Evolutionary conservation across 2,888 invertebrate species (phyloP), one percentile per base, ranked within the genome.

Genomic region (Amphipyra tragopoginis): DNA sequence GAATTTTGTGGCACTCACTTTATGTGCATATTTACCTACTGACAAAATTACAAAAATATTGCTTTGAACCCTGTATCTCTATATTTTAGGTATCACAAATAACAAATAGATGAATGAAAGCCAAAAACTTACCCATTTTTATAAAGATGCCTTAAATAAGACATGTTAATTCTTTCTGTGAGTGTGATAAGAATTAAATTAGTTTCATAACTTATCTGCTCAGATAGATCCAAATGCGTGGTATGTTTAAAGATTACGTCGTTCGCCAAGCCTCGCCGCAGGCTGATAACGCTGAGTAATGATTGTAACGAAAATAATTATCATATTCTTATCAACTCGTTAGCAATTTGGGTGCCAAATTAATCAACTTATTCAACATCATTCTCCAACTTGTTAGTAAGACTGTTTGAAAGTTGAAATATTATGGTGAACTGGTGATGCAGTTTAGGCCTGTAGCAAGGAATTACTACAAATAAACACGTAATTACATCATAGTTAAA

Each of bases 61-160:
- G 3, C 21, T 21, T 21, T 1, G 21, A 1, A 21, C 21, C 3
- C 21, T 21, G 21, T 21, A 21, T 21, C 21, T 21, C 21, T 21
- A 29, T 29, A 29, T 29, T 29, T 7, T 29, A 29, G 7, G 5
- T 36, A 10, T 39, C 1, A n/a, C 0, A 13, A 48, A 34, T 15
- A 13, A 10, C 33, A 21, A 36, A 21, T 43, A n/a, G 11, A 29
- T 26, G 14, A 48, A 45, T 21, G 5, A 49, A 29, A 43, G 13
- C 7, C 0, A 55, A 59, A 43, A 65, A 73, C 91, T 90, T 79
- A 93, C 93, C 90, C 83, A 83, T 90, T 86, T 85, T 80, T 88
- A 64, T 78, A 83, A 48, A 92, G 59, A 68, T 83, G 84, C 64
- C 84, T 85, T 70, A 92, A 77, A 78, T 89, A 90, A 63, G 88